These are phyloP conservation scores for Dasyurus viverrinus DNA, from an alignment of 2,113 vertebrate genomes.

Conservation along the genomic window DNA sequence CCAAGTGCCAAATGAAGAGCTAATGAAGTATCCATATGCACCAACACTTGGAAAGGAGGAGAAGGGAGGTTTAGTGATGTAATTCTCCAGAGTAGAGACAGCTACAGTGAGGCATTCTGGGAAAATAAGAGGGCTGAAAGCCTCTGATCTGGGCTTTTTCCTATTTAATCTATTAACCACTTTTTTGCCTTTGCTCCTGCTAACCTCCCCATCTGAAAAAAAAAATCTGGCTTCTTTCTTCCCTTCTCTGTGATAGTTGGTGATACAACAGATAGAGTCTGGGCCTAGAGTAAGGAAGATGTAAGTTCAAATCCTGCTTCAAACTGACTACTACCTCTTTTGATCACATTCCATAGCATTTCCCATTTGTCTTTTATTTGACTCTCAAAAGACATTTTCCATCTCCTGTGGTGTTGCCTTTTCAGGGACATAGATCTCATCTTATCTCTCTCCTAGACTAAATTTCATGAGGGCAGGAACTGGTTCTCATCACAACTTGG, in stretches of 20 bases:
- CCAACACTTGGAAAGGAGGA: not conserved
- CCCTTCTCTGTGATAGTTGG: not conserved
- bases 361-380: not conserved
- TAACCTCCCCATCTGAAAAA: not conserved
- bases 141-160: not conserved
- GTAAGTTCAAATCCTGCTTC: not conserved
- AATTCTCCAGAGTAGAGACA: not conserved
- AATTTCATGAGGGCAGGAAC: not conserved
- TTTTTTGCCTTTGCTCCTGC: not conserved
- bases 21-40: slow-evolving; percentile 2
- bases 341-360: not conserved
- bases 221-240: not conserved
- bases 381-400: not conserved
- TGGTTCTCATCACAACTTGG: not conserved
- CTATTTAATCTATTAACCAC: not conserved
- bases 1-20: slow-evolving; percentile 3
- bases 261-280: not conserved
- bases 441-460: not conserved
- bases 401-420: not conserved
- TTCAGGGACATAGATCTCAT: not conserved
- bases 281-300: not conserved
- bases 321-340: not conserved
- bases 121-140: not conserved
- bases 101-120: not conserved
- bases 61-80: not conserved